phyloP scores from a whole-genome alignment of 1,140 invertebrate species.

The Pseudomyrmex pallidus region DNA sequence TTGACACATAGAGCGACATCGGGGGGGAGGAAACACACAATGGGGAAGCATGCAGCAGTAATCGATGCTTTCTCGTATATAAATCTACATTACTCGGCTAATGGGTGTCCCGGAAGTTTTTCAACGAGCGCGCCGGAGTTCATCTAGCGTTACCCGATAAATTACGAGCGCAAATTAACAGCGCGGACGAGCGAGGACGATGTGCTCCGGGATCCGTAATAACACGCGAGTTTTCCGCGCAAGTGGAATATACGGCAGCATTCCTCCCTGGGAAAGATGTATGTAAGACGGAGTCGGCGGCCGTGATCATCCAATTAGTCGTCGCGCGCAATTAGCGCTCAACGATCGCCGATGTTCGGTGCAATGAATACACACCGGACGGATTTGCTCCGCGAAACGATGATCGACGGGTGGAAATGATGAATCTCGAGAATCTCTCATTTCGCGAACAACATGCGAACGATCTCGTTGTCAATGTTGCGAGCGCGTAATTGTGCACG shows the following conservation, averaged over 20 bases:
- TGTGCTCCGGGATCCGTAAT: neutral
- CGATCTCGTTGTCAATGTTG: neutral
- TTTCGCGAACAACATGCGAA: neutral
- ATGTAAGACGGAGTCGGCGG: neutral
- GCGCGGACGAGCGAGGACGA: neutral
- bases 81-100: conserved; percentile 31
- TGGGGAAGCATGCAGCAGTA: neutral
- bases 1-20: neutral
- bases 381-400: neutral
- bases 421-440: neutral
- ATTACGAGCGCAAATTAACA: conserved; percentile 45
- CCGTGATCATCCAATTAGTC: conserved; percentile 40
- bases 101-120: conserved; percentile 36
- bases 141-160: conserved; percentile 43
- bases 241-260: too few species aligned
- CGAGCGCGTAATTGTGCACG: neutral
- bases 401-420: too few species aligned
- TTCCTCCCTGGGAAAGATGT: neutral
- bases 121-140: neutral
- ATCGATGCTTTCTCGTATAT: conserved; percentile 17
- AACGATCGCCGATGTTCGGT: neutral
- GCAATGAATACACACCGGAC: neutral
- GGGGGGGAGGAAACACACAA: too few species aligned
- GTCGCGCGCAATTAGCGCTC: conserved; percentile 21
- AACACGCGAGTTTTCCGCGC: neutral